Base-by-base conservation (phyloP, 2,888 invertebrate species). In the Eupithecia centaureata region DNA sequence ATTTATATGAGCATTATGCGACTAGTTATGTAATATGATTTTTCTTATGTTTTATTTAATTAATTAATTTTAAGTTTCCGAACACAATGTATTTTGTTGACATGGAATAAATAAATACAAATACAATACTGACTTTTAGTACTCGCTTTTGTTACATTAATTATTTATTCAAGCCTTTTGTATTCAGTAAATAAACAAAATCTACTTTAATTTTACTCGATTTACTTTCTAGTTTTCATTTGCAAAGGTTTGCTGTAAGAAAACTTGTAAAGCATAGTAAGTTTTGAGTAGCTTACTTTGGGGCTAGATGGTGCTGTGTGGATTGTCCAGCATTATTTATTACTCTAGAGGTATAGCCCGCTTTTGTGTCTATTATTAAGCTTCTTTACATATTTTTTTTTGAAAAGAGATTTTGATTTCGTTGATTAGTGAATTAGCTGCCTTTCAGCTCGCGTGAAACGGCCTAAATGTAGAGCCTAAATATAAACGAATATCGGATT, bases 401-500 rank as follows among this genome's bases (percentile, higher is more conserved):
- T 4, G 51, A 2, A 7, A 5, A 22, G 22, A 12, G 10, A 25
- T 51, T 0, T 22, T 25, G 10, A n/a, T n/a, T n/a, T 38, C n/a
- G n/a, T 38, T 2, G 12, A 13, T 2, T 52, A 13, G 18, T 27
- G 5, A 15, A 27, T 15, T 7, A 27, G 27, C 15, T 13, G 3
- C 10, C 12, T 25, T 12, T 51, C 18, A 51, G 15, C 30, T 66
- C 63, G 51, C 33, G 25, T 62, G 47, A 61, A 65, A 30, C 18
- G 5, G 33, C 63, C 28, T 56, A 57, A 32, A 22, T 72, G 66
- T 22, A 64, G n/a, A 7, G 33, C 63, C 28, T 56, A 57, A 32
- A 22, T 72, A 67, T 22, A 64, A 70, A 65, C 73, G 70, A 67
- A 30, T 7, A 28, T 10, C 4, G 42, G 73, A 78, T 73, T 74